Conservation (phyloP, 2,888 invertebrate species). For the Rugalucina vietnamica region DNA sequence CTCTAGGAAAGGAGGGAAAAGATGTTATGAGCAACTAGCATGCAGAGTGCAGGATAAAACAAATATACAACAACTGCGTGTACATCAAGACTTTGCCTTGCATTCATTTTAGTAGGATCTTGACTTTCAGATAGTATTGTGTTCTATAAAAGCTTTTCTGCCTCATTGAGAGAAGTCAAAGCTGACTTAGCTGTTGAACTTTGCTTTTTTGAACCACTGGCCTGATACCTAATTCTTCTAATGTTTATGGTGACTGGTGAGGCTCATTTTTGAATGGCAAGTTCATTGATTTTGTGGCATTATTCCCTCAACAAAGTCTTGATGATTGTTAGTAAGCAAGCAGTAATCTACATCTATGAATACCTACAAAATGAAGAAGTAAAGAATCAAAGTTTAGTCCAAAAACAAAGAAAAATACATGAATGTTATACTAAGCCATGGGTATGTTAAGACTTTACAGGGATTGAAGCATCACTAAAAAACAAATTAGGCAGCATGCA, state of each 20-base stretch:
- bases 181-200: too few species aligned
- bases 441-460: not conserved
- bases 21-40: not conserved
- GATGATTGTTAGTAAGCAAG: constrained; percentile 32
- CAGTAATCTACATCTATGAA: not conserved
- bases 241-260: too few species aligned
- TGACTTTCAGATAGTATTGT: too few species aligned
- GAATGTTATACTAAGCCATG: constrained; percentile 1
- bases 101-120: too few species aligned
- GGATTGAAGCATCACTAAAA: constrained; percentile 25
- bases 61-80: not conserved
- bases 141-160: too few species aligned
- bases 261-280: too few species aligned
- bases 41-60: not conserved
- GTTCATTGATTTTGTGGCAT: too few species aligned
- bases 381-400: not conserved
- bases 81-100: not conserved
- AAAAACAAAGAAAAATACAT: not conserved
- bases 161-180: too few species aligned
- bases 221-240: too few species aligned
- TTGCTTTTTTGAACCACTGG: too few species aligned
- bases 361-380: not conserved
- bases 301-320: too few species aligned
- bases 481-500: constrained; percentile 36
- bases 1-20: constrained; percentile 55